Evolutionary conservation across 2,797 vertebrate species (phyloP).

Genomic region (Sparidentex hasta): DNA sequence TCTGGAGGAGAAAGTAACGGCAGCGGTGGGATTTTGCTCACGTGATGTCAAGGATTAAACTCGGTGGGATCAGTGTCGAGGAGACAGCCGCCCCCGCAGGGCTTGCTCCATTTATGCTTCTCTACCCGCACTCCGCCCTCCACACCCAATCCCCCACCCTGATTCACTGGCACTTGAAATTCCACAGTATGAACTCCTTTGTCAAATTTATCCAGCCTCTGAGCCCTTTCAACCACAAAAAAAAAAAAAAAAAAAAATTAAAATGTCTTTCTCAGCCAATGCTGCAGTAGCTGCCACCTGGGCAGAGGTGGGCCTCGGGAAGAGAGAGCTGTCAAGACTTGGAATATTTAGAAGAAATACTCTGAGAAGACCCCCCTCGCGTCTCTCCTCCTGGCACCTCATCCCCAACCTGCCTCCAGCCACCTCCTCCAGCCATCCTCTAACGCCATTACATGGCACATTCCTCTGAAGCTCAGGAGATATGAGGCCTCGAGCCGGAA

Average conservation of each 20-base stretch:
- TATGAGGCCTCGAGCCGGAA: constrained; percentile 40
- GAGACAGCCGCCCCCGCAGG: constrained; percentile 74
- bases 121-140: constrained; percentile 42
- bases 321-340: constrained; percentile 60
- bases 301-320: constrained; percentile 51
- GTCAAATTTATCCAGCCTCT: constrained; percentile 70
- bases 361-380: constrained; percentile 16
- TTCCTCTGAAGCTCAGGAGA: constrained; percentile 67
- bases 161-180: constrained; percentile 69
- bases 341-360: constrained; percentile 52
- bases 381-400: constrained; percentile 30
- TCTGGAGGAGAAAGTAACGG: constrained; percentile 69
- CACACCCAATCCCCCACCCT: constrained; percentile 48
- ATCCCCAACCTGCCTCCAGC: constrained; percentile 25
- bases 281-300: constrained; percentile 58
- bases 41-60: constrained; percentile 83
- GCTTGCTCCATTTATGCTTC: constrained; percentile 71
- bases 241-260: constrained; percentile 33
- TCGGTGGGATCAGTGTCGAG: constrained; percentile 76
- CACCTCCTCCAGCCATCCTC: constrained; percentile 45
- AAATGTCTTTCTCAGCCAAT: constrained; percentile 52
- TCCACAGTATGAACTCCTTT: constrained; percentile 70
- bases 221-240: constrained; percentile 57
- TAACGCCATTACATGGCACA: constrained; percentile 61
- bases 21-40: constrained; percentile 78